A percentile compares a stretch with the other conserved stretches of the same genome.
Evolutionary conservation across 1,140 invertebrate genomes (phyloP).

Genomic region (Trichogramma pretiosum): DNA sequence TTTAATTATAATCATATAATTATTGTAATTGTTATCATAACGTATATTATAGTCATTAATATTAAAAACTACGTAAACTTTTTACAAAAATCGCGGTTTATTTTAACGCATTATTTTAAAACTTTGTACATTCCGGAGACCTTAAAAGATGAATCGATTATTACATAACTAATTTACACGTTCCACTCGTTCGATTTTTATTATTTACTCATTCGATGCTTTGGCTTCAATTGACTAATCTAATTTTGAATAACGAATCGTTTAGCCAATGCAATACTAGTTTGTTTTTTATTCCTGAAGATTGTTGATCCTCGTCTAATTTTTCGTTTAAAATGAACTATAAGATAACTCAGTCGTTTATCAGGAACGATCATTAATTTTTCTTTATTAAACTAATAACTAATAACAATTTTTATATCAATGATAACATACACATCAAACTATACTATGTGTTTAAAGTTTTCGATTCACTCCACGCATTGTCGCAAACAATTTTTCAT

Average conservation of each 20-base stretch:
- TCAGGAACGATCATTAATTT: constrained; percentile 16
- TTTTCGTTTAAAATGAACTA: constrained; percentile 1
- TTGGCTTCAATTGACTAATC: constrained; percentile 34
- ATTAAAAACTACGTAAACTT: constrained; percentile 34
- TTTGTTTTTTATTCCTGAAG: background rate
- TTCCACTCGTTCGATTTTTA: constrained; percentile 11
- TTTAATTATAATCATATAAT: constrained; percentile 27
- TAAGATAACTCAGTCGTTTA: constrained; percentile 16
- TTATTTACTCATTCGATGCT: constrained; percentile 23
- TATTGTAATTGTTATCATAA: too few relatives aligned
- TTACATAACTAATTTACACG: constrained; percentile 29
- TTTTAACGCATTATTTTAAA: constrained; percentile 14
- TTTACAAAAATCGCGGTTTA: constrained; percentile 40
- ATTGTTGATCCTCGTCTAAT: too few relatives aligned
- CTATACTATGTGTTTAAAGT: too few relatives aligned
- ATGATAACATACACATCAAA: constrained; percentile 10
- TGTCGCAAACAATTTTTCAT: too few relatives aligned
- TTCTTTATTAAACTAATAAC: constrained; percentile 6
- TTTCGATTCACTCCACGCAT: too few relatives aligned
- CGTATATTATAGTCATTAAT: constrained; percentile 26
- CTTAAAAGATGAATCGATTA: too few relatives aligned
- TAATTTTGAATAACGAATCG: constrained; percentile 19
- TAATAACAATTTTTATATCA: constrained; percentile 6
- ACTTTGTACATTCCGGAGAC: constrained; percentile 40
- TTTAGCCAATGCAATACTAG: constrained; percentile 4